Evolutionary conservation across 2,797 vertebrate species (phyloP).

Genomic region (Pantherophis alleghaniensis): DNA sequence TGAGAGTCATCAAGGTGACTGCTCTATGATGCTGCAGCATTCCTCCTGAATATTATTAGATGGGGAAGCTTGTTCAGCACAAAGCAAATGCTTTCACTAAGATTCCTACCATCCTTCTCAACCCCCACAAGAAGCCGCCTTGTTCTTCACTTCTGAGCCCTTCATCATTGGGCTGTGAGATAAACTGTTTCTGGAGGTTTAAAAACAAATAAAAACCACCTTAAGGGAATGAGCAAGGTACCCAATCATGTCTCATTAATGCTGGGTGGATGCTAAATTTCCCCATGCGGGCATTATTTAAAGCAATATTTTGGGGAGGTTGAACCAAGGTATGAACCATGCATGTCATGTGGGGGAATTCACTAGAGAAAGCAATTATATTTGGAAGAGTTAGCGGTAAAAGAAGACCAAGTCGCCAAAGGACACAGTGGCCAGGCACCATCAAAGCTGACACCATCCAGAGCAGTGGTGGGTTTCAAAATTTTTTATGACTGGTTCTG

Average conservation of each 20-base stretch:
- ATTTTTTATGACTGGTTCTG: too few species aligned
- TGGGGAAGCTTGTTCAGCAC: neutral
- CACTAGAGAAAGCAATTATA: neutral
- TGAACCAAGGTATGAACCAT: neutral
- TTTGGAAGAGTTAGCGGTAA: neutral
- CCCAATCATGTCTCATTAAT: neutral
- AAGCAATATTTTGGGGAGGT: neutral
- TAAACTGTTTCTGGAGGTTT: neutral
- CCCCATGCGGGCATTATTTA: neutral
- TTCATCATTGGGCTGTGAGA: neutral
- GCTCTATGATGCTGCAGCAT: neutral
- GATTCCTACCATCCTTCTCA: neutral
- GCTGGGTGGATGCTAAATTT: neutral
- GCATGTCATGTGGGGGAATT: neutral
- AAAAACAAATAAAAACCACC: neutral
- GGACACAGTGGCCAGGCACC: neutral
- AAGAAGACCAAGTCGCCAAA: neutral
- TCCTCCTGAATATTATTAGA: slow-evolving; percentile 15
- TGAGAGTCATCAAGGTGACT: slow-evolving; percentile 11
- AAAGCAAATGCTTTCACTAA: slow-evolving; percentile 11
- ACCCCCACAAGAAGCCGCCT: neutral
- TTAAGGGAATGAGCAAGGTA: neutral
- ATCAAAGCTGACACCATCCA: neutral
- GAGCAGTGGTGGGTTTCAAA: neutral
- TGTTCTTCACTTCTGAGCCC: neutral